Evolutionary conservation across 2,888 invertebrate species (phyloP).

Genomic region (Rhynchonema sp.): DNA sequence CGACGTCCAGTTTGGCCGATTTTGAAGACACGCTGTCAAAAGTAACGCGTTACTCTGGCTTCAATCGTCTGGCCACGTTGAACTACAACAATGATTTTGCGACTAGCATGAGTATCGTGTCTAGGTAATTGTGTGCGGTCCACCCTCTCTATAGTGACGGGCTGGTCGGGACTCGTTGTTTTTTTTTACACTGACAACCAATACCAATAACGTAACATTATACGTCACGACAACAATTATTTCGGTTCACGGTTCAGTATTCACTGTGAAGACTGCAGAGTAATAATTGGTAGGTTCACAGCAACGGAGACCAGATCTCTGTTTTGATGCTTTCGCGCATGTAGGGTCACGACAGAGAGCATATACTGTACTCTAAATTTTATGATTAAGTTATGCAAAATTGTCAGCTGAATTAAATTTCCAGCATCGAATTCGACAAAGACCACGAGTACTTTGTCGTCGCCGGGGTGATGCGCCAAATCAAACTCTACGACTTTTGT

Average conservation of each 20-base stretch:
- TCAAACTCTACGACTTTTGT: slow-evolving; percentile 65
- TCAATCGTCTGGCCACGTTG: slow-evolving; percentile 61
- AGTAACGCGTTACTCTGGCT: slow-evolving; percentile 56
- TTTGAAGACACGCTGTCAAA: slow-evolving; percentile 68
- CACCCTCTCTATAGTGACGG: too few species aligned
- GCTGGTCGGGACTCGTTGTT: too few species aligned
- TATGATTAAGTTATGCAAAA: too few species aligned
- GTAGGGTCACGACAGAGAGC: not conserved
- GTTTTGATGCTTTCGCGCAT: not conserved
- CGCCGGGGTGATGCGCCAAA: slow-evolving; percentile 78
- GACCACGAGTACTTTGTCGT: slow-evolving; percentile 87
- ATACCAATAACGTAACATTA: too few species aligned
- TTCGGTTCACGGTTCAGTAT: too few species aligned
- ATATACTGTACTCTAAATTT: not conserved
- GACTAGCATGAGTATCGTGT: slow-evolving; percentile 43
- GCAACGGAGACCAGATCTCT: too few species aligned
- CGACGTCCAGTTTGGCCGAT: slow-evolving; percentile 30
- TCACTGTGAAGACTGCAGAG: too few species aligned
- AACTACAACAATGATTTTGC: slow-evolving; percentile 74
- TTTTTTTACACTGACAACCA: too few species aligned
- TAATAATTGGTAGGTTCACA: too few species aligned
- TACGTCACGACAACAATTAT: too few species aligned
- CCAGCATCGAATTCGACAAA: slow-evolving; percentile 80
- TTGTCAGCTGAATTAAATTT: too few species aligned
- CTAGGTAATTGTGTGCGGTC: slow-evolving; percentile 30